Percentiles rank a stretch among this genome's conserved stretches.
These are phyloP conservation scores for Anguilla obscura DNA, from an alignment of 2,797 vertebrate species.

Conservation along the genomic window DNA sequence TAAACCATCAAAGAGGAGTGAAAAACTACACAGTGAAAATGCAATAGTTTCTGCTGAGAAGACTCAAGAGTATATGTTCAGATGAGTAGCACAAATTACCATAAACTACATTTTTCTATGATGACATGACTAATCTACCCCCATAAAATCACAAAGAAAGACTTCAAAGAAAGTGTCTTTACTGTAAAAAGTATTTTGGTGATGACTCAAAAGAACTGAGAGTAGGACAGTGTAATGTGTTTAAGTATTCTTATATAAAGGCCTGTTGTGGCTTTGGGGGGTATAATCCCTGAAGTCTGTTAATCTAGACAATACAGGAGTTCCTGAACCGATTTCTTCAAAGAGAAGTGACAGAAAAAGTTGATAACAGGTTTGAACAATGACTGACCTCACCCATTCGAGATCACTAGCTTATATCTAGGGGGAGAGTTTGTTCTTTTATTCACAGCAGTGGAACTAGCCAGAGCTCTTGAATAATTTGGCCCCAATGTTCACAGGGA, in stretches of 20 bases:
- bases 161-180: neutral
- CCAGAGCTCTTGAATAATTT: neutral
- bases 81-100: neutral
- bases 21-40: neutral
- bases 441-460: slow-evolving; percentile 13
- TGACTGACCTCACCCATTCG: neutral
- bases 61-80: neutral
- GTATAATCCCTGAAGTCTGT: neutral
- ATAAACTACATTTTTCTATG: neutral
- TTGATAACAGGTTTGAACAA: slow-evolving; percentile 21
- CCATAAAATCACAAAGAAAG: neutral
- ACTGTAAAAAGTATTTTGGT: neutral
- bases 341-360: slow-evolving; percentile 20
- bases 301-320: neutral
- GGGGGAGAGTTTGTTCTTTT: slow-evolving; percentile 7
- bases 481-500: too few species aligned
- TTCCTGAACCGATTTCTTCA: neutral
- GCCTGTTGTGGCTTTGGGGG: neutral
- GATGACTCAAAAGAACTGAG: neutral
- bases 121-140: neutral
- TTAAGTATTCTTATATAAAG: neutral
- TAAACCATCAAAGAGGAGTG: neutral
- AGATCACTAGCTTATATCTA: neutral
- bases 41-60: slow-evolving; percentile 1
- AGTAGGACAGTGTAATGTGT: neutral